A percentile compares a stretch with the other conserved stretches of the same genome.
Conservation (phyloP, 1,140 invertebrate genomes). For the Danaus plexippus region DNA sequence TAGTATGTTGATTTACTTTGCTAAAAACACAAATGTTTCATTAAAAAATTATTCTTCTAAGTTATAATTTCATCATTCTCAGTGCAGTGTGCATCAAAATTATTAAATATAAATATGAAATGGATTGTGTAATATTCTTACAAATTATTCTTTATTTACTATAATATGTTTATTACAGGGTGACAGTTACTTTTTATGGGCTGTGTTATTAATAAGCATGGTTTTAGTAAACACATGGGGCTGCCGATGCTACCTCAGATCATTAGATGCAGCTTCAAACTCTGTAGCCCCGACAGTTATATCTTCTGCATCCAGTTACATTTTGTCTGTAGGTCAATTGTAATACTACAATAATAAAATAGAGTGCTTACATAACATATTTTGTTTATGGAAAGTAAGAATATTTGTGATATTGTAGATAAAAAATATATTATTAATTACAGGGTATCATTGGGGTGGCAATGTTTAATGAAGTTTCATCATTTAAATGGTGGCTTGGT, state of each 20-base stretch:
- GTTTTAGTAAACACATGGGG: constrained; percentile 73
- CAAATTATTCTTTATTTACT: too few relatives aligned
- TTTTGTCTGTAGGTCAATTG: constrained; percentile 73
- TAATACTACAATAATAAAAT: neutral
- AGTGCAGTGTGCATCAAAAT: too few relatives aligned
- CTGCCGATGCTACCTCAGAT: constrained; percentile 75
- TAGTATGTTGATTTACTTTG: constrained; percentile 33
- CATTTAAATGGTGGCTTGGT: constrained; percentile 72
- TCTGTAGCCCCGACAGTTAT: constrained; percentile 75
- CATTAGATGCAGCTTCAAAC: constrained; percentile 70
- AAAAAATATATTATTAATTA: constrained; percentile 16
- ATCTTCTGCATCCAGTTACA: constrained; percentile 75
- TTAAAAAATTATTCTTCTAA: neutral
- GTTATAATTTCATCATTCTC: constrained; percentile 2
- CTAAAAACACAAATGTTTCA: constrained; percentile 4
- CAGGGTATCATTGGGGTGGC: constrained; percentile 72
- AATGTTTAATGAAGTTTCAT: constrained; percentile 71
- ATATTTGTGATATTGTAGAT: neutral
- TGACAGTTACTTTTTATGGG: constrained; percentile 47
- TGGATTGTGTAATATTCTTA: too few relatives aligned
- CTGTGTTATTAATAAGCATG: constrained; percentile 68
- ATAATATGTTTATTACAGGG: constrained; percentile 30
- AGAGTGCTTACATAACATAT: neutral
- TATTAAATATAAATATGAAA: too few relatives aligned
- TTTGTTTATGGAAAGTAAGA: too few relatives aligned